Percentiles rank a stretch among this genome's conserved stretches.
Conservation (phyloP, 2,888 invertebrate species). For the Octonoba sinensis region DNA sequence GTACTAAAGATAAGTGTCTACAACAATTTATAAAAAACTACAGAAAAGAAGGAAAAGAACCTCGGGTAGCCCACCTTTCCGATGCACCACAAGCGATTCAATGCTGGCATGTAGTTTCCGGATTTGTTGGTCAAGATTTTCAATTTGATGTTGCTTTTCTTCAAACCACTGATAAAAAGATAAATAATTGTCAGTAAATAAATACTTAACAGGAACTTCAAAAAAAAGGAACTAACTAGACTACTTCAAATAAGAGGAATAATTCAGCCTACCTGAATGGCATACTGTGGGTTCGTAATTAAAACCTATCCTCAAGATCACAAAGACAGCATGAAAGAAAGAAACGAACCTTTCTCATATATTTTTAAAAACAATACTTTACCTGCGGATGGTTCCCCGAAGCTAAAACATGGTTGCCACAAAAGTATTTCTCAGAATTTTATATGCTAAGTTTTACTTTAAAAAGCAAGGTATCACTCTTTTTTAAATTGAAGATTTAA, state of each 20-base stretch:
- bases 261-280: slow-evolving; percentile 54
- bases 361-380: too few species aligned
- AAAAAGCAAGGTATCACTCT: too few species aligned
- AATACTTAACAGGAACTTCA: neutral
- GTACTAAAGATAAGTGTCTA: neutral
- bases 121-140: slow-evolving; percentile 89
- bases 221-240: neutral
- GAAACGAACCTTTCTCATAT: neutral
- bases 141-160: slow-evolving; percentile 91
- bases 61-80: slow-evolving; percentile 75
- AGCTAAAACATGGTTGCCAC: too few species aligned
- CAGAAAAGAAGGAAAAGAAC: neutral
- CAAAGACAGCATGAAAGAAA: slow-evolving; percentile 60
- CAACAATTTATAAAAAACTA: neutral
- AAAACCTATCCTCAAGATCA: slow-evolving; percentile 55
- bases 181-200: neutral
- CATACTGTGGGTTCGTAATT: slow-evolving; percentile 62
- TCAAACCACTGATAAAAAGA: slow-evolving; percentile 90
- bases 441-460: too few species aligned
- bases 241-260: neutral
- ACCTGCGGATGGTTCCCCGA: too few species aligned
- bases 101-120: slow-evolving; percentile 88
- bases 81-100: slow-evolving; percentile 86
- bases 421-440: too few species aligned
- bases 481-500: too few species aligned